These are phyloP conservation scores for Esox niger DNA, from an alignment of 2,113 vertebrate genomes.

Conservation along the genomic window DNA sequence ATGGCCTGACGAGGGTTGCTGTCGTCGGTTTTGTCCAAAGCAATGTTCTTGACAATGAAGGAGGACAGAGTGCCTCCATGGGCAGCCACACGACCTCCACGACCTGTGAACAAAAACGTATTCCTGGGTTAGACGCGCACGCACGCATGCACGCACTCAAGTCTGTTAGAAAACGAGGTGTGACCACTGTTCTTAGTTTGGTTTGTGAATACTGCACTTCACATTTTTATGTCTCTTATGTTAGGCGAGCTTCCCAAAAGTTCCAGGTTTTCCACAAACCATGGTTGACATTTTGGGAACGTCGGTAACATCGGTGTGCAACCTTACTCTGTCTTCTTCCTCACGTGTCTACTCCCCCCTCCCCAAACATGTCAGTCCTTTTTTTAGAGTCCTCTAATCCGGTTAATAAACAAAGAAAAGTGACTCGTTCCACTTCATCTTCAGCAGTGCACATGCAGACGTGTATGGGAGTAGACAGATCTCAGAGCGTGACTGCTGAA, in stretches of 20 bases:
- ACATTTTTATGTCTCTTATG: too few species aligned
- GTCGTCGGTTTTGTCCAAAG: conserved; percentile 94
- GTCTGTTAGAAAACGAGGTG: too few species aligned
- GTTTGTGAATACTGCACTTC: too few species aligned
- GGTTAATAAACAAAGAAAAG: conserved; percentile 46
- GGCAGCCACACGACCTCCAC: conserved; percentile 91
- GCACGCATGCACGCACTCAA: not conserved
- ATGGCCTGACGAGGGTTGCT: conserved; percentile 97
- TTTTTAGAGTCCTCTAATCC: conserved; percentile 27
- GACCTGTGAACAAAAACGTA: conserved; percentile 70
- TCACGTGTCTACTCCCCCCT: too few species aligned
- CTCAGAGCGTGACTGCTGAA: conserved; percentile 1
- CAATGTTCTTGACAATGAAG: conserved; percentile 98
- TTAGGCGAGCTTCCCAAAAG: too few species aligned
- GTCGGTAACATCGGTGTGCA: too few species aligned
- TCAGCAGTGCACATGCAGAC: not conserved
- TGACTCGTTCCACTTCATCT: not conserved
- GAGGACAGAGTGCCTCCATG: conserved; percentile 94
- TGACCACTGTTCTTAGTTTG: too few species aligned
- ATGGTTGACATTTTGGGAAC: too few species aligned
- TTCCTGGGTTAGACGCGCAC: not conserved
- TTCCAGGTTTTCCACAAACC: too few species aligned
- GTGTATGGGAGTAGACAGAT: conserved; percentile 8
- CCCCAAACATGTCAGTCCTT: conserved; percentile 44
- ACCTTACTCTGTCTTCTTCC: too few species aligned